Evolutionary conservation across 2,888 invertebrate species (phyloP).

Genomic region (Elegia similella): DNA sequence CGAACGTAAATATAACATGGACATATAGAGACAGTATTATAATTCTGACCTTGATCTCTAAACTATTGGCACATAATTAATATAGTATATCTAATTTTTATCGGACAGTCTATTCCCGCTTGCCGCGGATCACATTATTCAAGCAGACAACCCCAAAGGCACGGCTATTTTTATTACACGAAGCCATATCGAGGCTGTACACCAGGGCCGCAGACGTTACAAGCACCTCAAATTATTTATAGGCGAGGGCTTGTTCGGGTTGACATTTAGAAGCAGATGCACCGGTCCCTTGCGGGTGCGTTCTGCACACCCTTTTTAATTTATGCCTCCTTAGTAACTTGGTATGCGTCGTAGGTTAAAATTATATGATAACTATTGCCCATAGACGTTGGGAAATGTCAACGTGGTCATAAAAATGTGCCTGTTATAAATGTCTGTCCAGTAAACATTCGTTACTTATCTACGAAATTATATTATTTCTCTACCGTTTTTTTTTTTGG

Average conservation of each 20-base stretch:
- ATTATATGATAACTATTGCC: slow-evolving; percentile 29
- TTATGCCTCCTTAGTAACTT: slow-evolving; percentile 59
- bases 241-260: slow-evolving; percentile 58
- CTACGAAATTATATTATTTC: neutral
- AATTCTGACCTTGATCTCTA: too few relatives aligned
- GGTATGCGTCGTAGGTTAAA: slow-evolving; percentile 36
- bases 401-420: slow-evolving; percentile 1
- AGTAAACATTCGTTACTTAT: neutral
- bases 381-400: slow-evolving; percentile 12
- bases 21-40: too few relatives aligned
- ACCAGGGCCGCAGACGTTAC: slow-evolving; percentile 50
- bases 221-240: slow-evolving; percentile 72
- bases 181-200: slow-evolving; percentile 55
- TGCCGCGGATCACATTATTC: too few relatives aligned
- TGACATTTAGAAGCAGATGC: slow-evolving; percentile 75
- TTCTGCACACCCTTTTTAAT: slow-evolving; percentile 58
- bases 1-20: too few relatives aligned
- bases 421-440: too few relatives aligned
- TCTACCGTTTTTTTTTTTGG: neutral
- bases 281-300: slow-evolving; percentile 44
- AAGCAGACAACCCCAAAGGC: too few relatives aligned
- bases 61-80: too few relatives aligned
- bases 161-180: slow-evolving; percentile 62
- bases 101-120: too few relatives aligned
- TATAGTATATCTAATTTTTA: too few relatives aligned